Conservation (phyloP, 2,797 vertebrate species). For the Notolabrus celidotus region DNA sequence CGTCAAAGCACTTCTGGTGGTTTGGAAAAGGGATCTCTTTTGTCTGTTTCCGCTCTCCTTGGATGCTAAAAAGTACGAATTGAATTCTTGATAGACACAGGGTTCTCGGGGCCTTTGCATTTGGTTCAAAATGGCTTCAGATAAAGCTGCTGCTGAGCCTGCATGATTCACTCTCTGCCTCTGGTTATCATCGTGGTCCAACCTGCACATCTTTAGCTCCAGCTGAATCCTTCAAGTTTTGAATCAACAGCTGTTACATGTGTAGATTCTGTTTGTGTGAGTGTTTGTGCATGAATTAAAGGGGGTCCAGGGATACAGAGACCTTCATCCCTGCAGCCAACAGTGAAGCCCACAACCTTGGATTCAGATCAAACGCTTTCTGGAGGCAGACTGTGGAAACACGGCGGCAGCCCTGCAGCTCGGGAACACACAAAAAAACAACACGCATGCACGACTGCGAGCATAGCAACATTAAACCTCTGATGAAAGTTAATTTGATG, state of each 20-base stretch:
- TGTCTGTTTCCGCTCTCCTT: slow-evolving; percentile 3
- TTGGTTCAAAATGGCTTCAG: slow-evolving; percentile 45
- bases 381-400: slow-evolving; percentile 47
- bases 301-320: slow-evolving; percentile 14
- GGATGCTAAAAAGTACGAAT: slow-evolving; percentile 11
- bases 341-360: slow-evolving; percentile 50
- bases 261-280: slow-evolving; percentile 1
- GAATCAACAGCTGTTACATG: slow-evolving; percentile 10
- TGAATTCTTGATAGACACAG: slow-evolving; percentile 58
- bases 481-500: slow-evolving; percentile 30
- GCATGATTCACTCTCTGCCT: slow-evolving; percentile 54
- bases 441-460: slow-evolving; percentile 12
- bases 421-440: slow-evolving; percentile 44
- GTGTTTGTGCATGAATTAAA: slow-evolving; percentile 30
- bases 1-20: too few relatives aligned
- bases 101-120: slow-evolving; percentile 19
- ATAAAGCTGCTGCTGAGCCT: slow-evolving; percentile 41
- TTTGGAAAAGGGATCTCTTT: too few relatives aligned
- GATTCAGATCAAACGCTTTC: slow-evolving; percentile 57
- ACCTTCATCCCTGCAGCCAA: slow-evolving; percentile 31
- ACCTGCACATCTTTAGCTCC: neutral
- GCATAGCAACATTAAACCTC: neutral
- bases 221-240: slow-evolving; percentile 1
- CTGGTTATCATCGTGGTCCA: slow-evolving; percentile 7
- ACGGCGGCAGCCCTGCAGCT: slow-evolving; percentile 30